A percentile compares a stretch with the other conserved stretches of the same genome.
phyloP scores from a whole-genome alignment of 2,888 invertebrate genomes.

The Aleiodes leptofemur region DNA sequence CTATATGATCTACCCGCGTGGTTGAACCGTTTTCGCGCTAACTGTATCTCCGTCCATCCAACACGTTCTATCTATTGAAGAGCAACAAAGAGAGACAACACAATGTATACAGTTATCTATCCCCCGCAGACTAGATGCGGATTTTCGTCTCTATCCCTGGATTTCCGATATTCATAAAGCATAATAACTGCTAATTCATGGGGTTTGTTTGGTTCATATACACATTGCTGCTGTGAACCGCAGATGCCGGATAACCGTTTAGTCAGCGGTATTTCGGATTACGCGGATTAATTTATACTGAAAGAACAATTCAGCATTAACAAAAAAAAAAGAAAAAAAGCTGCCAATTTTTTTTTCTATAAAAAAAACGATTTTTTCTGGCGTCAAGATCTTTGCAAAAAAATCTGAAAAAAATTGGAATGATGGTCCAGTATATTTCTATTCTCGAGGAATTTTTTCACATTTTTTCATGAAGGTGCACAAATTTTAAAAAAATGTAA shows the following conservation, averaged over 20 bases:
- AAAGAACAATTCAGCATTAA: background rate
- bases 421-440: no score
- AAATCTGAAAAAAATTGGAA: background rate
- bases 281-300: background rate
- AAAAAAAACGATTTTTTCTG: background rate
- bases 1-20: conserved; percentile 65
- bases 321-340: background rate
- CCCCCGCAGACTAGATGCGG: conserved; percentile 8
- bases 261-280: conserved; percentile 18
- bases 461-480: no score
- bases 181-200: conserved; percentile 63
- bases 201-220: conserved; percentile 55
- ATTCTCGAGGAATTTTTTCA: no score
- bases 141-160: conserved; percentile 45
- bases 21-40: conserved; percentile 20
- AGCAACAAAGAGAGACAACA: background rate
- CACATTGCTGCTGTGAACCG: conserved; percentile 13
- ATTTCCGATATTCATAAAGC: conserved; percentile 53
- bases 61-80: background rate
- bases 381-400: no score
- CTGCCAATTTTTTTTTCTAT: background rate
- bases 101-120: conserved; percentile 20
- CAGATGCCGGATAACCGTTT: conserved; percentile 21
- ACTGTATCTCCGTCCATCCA: background rate
- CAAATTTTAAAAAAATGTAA: no score